Base-by-base conservation (phyloP, 2,888 invertebrate species). In the Stenurella melanura region DNA sequence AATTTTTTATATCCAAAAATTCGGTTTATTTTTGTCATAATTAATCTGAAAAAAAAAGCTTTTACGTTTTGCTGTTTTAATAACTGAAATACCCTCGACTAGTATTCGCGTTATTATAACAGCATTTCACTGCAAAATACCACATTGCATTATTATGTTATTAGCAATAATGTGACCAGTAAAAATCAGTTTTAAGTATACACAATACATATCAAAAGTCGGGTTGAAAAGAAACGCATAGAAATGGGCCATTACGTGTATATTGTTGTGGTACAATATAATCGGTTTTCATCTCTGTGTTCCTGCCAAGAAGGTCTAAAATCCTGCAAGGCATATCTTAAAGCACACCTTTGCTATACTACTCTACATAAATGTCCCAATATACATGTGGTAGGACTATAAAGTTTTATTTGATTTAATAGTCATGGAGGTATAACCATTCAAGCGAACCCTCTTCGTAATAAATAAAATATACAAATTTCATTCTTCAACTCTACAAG, bases 341-440 rank as follows among this genome's bases (percentile, higher is more conserved):
- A 80, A 82, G 80, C 83, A 83, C 85, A 85, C 85, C 85, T 85
- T 84, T 80, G 81, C 80, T 76, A 82, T 79, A 78, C 77, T 82
- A 81, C 80, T 85, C 82, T 80, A 82, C 82, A 81, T 82, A 83
- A 83, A 84, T 83, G 82, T 81, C 82, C 83, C 83, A 82, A 85
- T 84, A 85, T 87, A 86, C 86, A 87, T 87, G 87, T 86, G 87
- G 85, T 79, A 79, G 83, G 84, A 83, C 86, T 85, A 87, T 88
- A 88, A 87, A 88, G 82, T 87, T 88, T 87, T 87, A 87, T 87
- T 87, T 86, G 86, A 86, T 87, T 85, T 84, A 85, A 86, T 86
- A 85, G 85, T 81, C 80, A 83, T 83, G 81, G 82, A 81, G 82
- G 83, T 83, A 82, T 81, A 78, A 71, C 78, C 81, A 80, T 83